Conservation (phyloP, 2,113 vertebrate genomes). For the Pomatorhinus ruficollis region DNA sequence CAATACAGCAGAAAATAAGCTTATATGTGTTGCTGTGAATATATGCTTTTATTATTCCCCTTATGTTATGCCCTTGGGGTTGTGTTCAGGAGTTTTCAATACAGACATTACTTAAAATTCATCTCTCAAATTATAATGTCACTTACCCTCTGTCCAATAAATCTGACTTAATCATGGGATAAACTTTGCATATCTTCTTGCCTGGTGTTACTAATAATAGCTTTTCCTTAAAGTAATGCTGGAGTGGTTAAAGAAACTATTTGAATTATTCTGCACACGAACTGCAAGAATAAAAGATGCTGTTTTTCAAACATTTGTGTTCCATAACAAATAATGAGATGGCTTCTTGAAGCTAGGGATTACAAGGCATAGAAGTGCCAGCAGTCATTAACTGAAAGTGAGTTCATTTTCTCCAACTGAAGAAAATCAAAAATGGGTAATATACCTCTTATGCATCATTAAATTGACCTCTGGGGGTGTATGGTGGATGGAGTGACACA, state of each 20-base stretch:
- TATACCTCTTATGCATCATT: not conserved
- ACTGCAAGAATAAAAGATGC: not conserved
- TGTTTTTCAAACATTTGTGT: not conserved
- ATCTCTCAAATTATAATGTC: not conserved
- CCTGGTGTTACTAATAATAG: not conserved
- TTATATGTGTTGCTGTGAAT: not conserved
- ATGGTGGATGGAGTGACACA: not conserved
- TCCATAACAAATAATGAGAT: not conserved
- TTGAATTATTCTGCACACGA: not conserved
- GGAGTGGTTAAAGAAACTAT: not conserved
- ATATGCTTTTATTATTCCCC: not conserved
- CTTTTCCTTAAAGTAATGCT: not conserved
- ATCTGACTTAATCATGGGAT: slow-evolving; percentile 7
- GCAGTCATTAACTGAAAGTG: not conserved
- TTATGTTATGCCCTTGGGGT: not conserved
- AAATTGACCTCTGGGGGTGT: not conserved
- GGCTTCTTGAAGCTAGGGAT: not conserved
- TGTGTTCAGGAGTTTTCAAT: slow-evolving; percentile 4
- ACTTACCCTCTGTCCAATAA: slow-evolving; percentile 15
- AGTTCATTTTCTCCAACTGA: not conserved
- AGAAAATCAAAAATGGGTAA: not conserved
- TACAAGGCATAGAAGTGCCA: not conserved
- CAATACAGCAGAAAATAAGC: not conserved
- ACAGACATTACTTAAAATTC: not conserved
- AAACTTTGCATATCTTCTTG: not conserved